phyloP scores from a whole-genome alignment of 2,888 invertebrate genomes.

The Lasioglossum villosulum region DNA sequence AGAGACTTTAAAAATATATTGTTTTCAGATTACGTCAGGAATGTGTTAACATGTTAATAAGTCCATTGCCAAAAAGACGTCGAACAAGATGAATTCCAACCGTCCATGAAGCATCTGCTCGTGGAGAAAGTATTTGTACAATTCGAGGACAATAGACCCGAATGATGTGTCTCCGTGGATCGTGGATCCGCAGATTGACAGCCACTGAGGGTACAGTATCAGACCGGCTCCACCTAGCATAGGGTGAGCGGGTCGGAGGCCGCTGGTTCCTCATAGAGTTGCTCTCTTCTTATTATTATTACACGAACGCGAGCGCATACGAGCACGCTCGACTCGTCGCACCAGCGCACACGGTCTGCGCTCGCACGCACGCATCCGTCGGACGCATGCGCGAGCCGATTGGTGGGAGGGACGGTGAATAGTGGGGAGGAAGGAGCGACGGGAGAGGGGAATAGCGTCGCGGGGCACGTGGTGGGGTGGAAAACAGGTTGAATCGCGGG shows the following conservation, averaged over 20 bases:
- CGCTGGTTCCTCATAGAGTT: conserved; percentile 84
- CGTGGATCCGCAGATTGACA: conserved; percentile 69
- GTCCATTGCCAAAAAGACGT: background rate
- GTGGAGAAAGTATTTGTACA: background rate
- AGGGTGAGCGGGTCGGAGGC: conserved; percentile 84
- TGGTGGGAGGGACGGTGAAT: conserved; percentile 53
- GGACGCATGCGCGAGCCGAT: conserved; percentile 66
- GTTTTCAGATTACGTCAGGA: no score
- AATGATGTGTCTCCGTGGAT: background rate
- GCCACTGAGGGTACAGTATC: conserved; percentile 80
- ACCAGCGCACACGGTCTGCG: conserved; percentile 55
- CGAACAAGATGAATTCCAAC: background rate
- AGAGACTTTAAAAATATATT: no score
- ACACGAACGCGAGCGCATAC: conserved; percentile 75
- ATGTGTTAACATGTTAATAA: no score
- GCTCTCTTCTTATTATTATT: conserved; percentile 83
- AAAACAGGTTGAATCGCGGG: conserved; percentile 82
- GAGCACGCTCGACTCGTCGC: conserved; percentile 57
- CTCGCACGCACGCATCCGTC: conserved; percentile 58
- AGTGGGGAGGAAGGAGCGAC: background rate
- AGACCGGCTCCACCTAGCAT: conserved; percentile 83
- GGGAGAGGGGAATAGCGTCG: conserved; percentile 56
- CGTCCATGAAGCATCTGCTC: background rate
- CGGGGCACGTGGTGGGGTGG: conserved; percentile 67
- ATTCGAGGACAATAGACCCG: background rate